Percentiles rank a stretch among this genome's conserved stretches.
phyloP scores from a whole-genome alignment of 1,140 invertebrate species.

The Drosophila varians region DNA sequence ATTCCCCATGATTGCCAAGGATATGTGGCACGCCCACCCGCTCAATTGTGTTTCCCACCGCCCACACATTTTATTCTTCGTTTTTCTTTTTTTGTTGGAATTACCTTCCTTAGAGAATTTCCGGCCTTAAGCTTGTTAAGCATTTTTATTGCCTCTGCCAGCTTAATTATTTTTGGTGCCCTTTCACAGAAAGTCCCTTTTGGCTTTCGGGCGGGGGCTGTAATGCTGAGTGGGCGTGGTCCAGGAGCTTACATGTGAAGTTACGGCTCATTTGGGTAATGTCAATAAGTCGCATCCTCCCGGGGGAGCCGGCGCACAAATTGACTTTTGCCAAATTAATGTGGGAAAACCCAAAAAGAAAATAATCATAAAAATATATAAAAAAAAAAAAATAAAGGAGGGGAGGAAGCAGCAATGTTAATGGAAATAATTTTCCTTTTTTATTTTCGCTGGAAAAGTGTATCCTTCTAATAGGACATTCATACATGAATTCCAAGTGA shows the following conservation, averaged over 20 bases:
- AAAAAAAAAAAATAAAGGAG: too few relatives aligned
- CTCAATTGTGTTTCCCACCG: constrained; percentile 13
- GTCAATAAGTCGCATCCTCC: constrained; percentile 37
- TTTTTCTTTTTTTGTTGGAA: neutral
- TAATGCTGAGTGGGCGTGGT: neutral
- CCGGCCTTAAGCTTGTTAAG: constrained; percentile 68
- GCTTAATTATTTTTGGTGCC: constrained; percentile 67
- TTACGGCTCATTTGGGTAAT: constrained; percentile 59
- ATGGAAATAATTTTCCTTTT: neutral
- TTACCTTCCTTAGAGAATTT: constrained; percentile 26
- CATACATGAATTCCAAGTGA: neutral
- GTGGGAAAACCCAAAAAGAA: constrained; percentile 16
- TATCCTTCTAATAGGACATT: neutral
- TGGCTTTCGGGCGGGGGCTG: too few relatives aligned
- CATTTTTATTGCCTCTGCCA: constrained; percentile 66
- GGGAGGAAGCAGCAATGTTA: too few relatives aligned
- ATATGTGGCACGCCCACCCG: constrained; percentile 32
- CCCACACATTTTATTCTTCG: neutral
- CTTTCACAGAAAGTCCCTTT: neutral
- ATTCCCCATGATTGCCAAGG: constrained; percentile 1
- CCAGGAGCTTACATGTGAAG: constrained; percentile 41
- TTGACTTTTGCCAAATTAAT: constrained; percentile 44
- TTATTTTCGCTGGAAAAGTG: neutral
- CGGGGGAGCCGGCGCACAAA: constrained; percentile 28
- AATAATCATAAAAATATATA: neutral